A percentile compares a stretch with the other conserved stretches of the same genome.
Evolutionary conservation across 1,140 invertebrate genomes (phyloP).

Genomic region (Pseudomyrmex flavicornis): DNA sequence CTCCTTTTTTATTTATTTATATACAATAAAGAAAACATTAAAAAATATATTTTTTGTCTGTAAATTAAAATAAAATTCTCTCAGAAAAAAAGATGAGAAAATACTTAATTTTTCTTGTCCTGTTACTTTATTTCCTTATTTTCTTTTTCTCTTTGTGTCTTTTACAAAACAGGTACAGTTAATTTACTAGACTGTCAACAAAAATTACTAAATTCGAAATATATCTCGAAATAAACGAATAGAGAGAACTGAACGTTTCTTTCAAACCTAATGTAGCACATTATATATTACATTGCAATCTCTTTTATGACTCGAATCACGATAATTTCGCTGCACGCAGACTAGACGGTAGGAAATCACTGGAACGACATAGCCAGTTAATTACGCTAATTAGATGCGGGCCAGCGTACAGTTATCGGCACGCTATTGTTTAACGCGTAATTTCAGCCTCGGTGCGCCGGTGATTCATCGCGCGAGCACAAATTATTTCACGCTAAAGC

Average conservation of each 20-base stretch:
- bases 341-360: constrained; percentile 39
- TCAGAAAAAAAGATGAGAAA: not conserved
- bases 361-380: constrained; percentile 49
- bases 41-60: not conserved
- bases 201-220: not conserved
- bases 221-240: not conserved
- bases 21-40: not conserved
- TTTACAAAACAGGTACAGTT: not conserved
- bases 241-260: not conserved
- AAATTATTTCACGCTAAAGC: constrained; percentile 72
- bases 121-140: not conserved
- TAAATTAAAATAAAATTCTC: not conserved
- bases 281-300: not conserved
- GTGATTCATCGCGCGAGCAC: constrained; percentile 72
- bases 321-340: constrained; percentile 34
- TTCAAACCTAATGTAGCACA: not conserved
- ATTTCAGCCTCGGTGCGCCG: constrained; percentile 67
- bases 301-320: constrained; percentile 19
- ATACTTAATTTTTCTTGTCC: not conserved
- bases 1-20: not conserved
- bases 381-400: constrained; percentile 71
- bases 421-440: constrained; percentile 72
- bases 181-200: not conserved
- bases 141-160: too few species aligned
- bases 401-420: constrained; percentile 61